Percentiles rank a stretch among this genome's conserved stretches.
Evolutionary conservation across 2,888 invertebrate species (phyloP).

Genomic region (Brenthis daphne): DNA sequence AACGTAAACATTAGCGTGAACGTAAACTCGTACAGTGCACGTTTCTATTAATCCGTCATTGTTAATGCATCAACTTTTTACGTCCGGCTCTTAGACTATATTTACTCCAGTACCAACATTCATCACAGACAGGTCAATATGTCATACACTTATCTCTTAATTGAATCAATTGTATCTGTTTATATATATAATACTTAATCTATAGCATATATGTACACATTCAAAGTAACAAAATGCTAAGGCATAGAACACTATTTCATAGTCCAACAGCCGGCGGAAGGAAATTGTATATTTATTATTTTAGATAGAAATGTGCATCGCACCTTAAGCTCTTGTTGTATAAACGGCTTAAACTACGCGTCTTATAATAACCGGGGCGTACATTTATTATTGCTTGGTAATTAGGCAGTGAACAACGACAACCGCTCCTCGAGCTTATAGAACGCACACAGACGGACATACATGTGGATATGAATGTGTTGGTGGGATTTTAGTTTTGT

Average conservation of each 20-base stretch:
- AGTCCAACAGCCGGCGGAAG: neutral
- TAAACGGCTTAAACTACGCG: constrained; percentile 18
- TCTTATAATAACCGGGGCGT: constrained; percentile 4
- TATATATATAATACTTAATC: too few species aligned
- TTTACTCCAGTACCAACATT: neutral
- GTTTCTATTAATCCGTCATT: neutral
- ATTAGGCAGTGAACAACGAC: constrained; percentile 49
- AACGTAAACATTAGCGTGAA: neutral
- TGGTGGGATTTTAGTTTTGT: neutral
- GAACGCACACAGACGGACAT: neutral
- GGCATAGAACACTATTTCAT: too few species aligned
- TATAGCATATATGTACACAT: too few species aligned
- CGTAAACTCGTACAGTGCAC: neutral
- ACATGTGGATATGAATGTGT: neutral
- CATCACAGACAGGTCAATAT: neutral
- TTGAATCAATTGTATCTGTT: neutral
- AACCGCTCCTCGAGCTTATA: constrained; percentile 18
- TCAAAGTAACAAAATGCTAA: neutral
- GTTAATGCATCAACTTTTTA: neutral
- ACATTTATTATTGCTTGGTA: constrained; percentile 46
- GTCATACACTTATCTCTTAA: neutral
- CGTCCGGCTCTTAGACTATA: constrained; percentile 2
- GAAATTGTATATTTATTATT: neutral
- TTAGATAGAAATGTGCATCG: constrained; percentile 8
- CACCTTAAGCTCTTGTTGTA: constrained; percentile 7